These are phyloP conservation scores for Psittacula derbiana DNA, from an alignment of 2,797 vertebrate genomes.

Conservation along the genomic window DNA sequence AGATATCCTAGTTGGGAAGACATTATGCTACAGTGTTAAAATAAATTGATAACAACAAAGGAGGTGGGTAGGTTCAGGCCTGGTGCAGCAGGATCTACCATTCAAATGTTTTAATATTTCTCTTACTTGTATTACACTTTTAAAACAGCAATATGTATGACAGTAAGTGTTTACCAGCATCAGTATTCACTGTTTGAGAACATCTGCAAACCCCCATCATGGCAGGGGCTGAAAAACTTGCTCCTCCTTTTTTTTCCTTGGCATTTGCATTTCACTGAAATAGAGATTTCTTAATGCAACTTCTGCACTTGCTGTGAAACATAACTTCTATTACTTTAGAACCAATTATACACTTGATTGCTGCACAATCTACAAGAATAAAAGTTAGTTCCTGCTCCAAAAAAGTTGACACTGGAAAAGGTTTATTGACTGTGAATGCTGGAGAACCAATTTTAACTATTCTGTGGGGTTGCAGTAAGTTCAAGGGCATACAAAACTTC, in stretches of 20 bases:
- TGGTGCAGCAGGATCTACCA: neutral
- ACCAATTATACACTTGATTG: neutral
- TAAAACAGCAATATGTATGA: neutral
- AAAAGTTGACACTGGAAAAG: neutral
- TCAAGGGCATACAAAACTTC: neutral
- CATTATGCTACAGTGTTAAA: neutral
- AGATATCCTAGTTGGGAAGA: neutral
- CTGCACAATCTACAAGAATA: neutral
- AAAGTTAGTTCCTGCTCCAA: neutral
- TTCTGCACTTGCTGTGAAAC: neutral
- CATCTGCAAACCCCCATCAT: neutral
- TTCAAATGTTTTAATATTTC: neutral
- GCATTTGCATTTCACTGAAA: constrained; percentile 10
- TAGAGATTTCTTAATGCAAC: neutral
- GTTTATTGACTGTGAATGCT: neutral
- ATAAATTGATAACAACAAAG: neutral
- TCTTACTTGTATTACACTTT: neutral
- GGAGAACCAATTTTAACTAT: neutral
- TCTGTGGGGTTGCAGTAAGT: neutral
- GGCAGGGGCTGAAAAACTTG: neutral
- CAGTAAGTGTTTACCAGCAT: neutral
- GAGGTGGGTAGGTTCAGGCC: neutral
- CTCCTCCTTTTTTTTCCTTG: neutral
- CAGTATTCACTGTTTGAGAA: neutral
- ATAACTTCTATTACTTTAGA: neutral